These are phyloP conservation scores for Alcis repandata DNA, from an alignment of 2,888 invertebrate genomes.

Conservation along the genomic window DNA sequence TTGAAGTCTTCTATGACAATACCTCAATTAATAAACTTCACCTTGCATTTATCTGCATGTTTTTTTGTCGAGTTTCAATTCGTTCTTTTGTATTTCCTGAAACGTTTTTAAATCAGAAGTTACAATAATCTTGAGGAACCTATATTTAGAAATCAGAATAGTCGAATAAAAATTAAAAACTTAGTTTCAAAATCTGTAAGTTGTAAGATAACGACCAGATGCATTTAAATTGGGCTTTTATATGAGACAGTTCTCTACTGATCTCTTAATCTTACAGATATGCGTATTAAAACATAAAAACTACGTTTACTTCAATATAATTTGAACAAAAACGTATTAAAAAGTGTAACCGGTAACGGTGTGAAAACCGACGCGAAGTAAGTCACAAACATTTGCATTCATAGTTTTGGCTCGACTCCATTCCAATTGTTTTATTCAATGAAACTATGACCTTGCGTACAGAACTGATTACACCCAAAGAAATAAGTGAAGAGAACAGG, in stretches of 20 bases:
- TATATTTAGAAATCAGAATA: neutral
- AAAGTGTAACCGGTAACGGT: neutral
- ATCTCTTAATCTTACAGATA: too few relatives aligned
- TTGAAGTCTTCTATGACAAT: conserved; percentile 19
- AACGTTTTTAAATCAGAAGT: neutral
- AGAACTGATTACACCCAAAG: conserved; percentile 50
- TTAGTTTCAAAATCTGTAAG: too few relatives aligned
- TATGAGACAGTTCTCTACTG: too few relatives aligned
- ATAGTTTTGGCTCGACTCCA: conserved; percentile 7
- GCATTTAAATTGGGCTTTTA: too few relatives aligned
- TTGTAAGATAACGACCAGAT: too few relatives aligned
- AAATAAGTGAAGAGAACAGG: conserved; percentile 53
- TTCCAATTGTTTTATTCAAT: conserved; percentile 23
- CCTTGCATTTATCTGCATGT: conserved; percentile 20
- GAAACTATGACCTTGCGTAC: conserved; percentile 50
- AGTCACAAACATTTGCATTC: neutral
- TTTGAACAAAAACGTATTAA: neutral
- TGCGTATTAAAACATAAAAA: neutral
- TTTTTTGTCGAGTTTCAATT: conserved; percentile 8
- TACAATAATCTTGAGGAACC: neutral
- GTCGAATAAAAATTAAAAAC: too few relatives aligned
- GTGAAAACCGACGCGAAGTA: neutral
- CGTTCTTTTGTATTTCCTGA: conserved; percentile 6
- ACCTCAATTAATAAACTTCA: too few relatives aligned
- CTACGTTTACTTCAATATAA: neutral